phyloP scores from a whole-genome alignment of 2,113 vertebrate species.

The Urocolius indicus region DNA sequence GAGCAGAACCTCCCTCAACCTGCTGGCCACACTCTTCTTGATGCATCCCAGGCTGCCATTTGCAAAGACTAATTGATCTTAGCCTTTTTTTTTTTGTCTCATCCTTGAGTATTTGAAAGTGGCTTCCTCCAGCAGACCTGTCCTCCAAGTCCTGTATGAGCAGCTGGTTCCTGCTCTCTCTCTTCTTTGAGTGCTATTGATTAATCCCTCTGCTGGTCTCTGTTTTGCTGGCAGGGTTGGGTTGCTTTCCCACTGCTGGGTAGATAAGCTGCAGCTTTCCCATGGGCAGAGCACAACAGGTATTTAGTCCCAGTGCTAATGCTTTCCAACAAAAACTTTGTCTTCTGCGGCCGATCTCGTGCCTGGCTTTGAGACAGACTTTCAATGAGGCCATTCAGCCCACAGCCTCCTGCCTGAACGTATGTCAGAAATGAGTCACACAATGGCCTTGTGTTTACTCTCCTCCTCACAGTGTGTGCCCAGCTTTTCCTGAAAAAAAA shows the following conservation, averaged over 20 bases:
- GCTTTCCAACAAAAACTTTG: conserved; percentile 37
- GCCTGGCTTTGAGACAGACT: not conserved
- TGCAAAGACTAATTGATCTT: not conserved
- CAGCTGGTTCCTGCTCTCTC: not conserved
- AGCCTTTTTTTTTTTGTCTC: not conserved
- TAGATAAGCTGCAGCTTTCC: conserved; percentile 27
- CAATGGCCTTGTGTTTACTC: conserved; percentile 20
- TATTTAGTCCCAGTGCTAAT: conserved; percentile 32
- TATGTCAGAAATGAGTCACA: not conserved
- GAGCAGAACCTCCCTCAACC: too few relatives aligned
- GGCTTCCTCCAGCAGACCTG: not conserved
- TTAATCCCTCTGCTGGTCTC: not conserved
- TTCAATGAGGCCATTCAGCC: conserved; percentile 14
- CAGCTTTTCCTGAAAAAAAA: conserved; percentile 13
- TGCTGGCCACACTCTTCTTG: too few relatives aligned
- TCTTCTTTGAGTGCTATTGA: not conserved
- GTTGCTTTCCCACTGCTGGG: not conserved
- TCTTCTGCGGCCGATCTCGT: not conserved
- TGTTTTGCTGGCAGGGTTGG: not conserved
- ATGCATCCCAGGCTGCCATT: not conserved
- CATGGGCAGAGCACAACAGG: conserved; percentile 16
- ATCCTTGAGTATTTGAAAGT: not conserved
- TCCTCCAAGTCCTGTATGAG: not conserved
- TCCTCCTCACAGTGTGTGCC: not conserved
- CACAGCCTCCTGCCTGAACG: not conserved